These are phyloP conservation scores for Sinodicranocentrus sp. DNA, from an alignment of 2,888 invertebrate genomes.

Conservation along the genomic window DNA sequence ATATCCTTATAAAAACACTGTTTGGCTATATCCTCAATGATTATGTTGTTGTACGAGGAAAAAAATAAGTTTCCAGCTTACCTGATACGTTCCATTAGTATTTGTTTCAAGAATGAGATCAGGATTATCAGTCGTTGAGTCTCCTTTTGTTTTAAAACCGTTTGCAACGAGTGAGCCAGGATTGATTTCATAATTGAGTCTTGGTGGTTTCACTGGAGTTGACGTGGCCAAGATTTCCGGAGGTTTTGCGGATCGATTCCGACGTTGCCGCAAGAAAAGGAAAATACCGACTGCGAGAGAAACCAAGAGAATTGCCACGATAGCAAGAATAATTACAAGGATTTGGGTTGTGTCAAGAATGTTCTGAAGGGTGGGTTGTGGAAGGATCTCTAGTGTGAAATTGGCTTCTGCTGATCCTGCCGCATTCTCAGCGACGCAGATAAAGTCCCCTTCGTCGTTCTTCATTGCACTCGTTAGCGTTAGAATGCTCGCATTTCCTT, in stretches of 20 bases:
- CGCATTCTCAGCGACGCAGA: constrained; percentile 93
- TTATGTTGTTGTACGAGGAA: not conserved
- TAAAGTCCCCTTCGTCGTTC: constrained; percentile 84
- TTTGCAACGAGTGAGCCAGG: constrained; percentile 75
- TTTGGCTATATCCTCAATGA: not conserved
- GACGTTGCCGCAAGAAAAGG: constrained; percentile 82
- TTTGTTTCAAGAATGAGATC: constrained; percentile 77
- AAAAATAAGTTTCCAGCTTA: constrained; percentile 31
- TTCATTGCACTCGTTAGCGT: constrained; percentile 90
- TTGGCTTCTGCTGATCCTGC: constrained; percentile 93
- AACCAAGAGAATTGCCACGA: constrained; percentile 76
- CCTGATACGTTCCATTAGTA: constrained; percentile 75
- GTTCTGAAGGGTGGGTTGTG: constrained; percentile 83
- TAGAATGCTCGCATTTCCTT: constrained; percentile 82
- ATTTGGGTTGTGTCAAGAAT: constrained; percentile 86
- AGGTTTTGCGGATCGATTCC: constrained; percentile 68
- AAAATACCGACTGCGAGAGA: constrained; percentile 80
- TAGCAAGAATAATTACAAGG: constrained; percentile 83
- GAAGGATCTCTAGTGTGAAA: constrained; percentile 90
- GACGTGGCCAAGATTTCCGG: constrained; percentile 75
- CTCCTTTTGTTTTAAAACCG: constrained; percentile 73
- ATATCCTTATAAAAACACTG: not conserved
- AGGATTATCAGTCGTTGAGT: constrained; percentile 80
- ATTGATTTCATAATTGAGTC: constrained; percentile 76
- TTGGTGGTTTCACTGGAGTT: constrained; percentile 76